Conservation (phyloP, 2,888 invertebrate genomes). For the Desoria tigrina region DNA sequence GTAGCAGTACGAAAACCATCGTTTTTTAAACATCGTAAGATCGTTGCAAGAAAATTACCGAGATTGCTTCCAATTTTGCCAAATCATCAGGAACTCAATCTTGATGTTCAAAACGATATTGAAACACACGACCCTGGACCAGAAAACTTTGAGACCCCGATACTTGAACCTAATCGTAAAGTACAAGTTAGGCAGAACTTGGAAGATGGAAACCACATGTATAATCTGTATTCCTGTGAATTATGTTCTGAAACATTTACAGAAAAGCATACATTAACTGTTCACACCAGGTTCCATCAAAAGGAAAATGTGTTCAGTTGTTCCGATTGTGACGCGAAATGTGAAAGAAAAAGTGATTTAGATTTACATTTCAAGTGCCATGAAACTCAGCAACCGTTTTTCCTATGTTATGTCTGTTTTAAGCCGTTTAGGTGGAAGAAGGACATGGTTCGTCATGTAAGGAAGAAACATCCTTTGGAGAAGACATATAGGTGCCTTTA, state of each 20-base stretch:
- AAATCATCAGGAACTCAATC: neutral
- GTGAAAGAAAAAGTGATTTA: constrained; percentile 17
- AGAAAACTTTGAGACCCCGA: neutral
- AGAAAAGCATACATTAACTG: neutral
- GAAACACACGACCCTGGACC: neutral
- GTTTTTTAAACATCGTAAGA: constrained; percentile 8
- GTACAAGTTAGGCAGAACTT: neutral
- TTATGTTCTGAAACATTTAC: constrained; percentile 7
- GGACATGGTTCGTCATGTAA: constrained; percentile 18
- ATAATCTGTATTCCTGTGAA: neutral
- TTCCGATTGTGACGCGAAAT: constrained; percentile 16
- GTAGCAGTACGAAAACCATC: neutral
- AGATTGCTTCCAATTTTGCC: neutral
- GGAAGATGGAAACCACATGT: neutral
- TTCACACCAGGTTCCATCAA: constrained; percentile 18
- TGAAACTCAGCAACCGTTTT: constrained; percentile 2
- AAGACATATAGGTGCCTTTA: constrained; percentile 15
- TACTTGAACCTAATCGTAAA: neutral
- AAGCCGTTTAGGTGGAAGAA: constrained; percentile 23
- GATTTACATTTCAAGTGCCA: constrained; percentile 17
- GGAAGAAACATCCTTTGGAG: constrained; percentile 18
- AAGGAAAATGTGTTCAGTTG: constrained; percentile 5
- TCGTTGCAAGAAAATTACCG: neutral
- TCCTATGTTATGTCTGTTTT: constrained; percentile 18
- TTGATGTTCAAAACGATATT: neutral